These are phyloP conservation scores for Onychomys torridus DNA, from an alignment of 2,797 vertebrate species.

Conservation along the genomic window DNA sequence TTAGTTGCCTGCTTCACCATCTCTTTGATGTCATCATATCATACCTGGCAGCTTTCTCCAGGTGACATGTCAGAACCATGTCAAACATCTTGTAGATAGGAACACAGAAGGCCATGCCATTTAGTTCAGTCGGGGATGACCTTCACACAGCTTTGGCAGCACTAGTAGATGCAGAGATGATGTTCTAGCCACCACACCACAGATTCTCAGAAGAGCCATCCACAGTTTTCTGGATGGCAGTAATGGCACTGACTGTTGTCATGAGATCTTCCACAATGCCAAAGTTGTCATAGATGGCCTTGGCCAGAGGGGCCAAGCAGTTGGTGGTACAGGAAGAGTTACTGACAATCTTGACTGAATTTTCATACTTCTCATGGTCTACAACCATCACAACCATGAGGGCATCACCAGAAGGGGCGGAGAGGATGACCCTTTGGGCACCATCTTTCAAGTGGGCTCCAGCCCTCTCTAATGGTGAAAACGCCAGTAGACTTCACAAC, in stretches of 20 bases:
- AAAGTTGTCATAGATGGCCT: neutral
- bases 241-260: neutral
- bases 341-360: neutral
- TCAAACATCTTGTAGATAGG: neutral
- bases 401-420: no score
- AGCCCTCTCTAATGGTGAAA: neutral
- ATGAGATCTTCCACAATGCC: neutral
- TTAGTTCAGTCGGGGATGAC: neutral
- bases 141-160: neutral
- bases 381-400: neutral
- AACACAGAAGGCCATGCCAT: neutral
- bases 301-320: neutral
- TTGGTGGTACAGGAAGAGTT: neutral
- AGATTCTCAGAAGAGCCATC: fast-evolving
- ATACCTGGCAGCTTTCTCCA: neutral
- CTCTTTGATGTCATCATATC: neutral
- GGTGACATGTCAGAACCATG: neutral
- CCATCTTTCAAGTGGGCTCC: neutral
- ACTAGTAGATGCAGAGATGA: neutral
- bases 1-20: neutral
- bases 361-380: neutral
- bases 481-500: neutral
- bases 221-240: neutral
- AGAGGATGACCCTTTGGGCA: neutral
- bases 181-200: fast-evolving